A percentile compares a stretch with the other conserved stretches of the same genome.
Evolutionary conservation across 2,113 vertebrate genomes (phyloP).

Genomic region (Hippocampus guttulatus): DNA sequence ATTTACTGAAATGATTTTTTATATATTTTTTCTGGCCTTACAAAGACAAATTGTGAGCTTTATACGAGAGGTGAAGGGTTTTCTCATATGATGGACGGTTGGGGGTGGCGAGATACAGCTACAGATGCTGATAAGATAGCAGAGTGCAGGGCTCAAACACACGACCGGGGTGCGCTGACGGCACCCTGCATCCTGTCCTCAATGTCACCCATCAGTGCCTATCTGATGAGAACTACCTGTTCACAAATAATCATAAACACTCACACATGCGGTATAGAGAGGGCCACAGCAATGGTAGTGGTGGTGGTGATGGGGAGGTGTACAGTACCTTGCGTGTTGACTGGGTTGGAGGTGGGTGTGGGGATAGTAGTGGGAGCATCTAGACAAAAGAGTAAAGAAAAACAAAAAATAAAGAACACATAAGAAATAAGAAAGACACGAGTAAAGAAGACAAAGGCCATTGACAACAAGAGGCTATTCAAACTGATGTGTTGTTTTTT

Average conservation of each 20-base stretch:
- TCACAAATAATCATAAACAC: constrained; percentile 28
- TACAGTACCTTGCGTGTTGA: constrained; percentile 78
- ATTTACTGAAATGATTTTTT: constrained; percentile 54
- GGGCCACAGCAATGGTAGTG: constrained; percentile 59
- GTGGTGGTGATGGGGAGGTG: constrained; percentile 24
- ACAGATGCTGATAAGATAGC: constrained; percentile 66
- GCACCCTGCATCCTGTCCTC: constrained; percentile 34
- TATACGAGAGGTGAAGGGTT: constrained; percentile 57
- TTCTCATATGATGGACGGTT: constrained; percentile 61
- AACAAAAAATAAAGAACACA: constrained; percentile 64
- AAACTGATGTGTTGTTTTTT: constrained; percentile 10
- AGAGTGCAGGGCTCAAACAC: constrained; percentile 56
- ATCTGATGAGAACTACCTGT: constrained; percentile 65
- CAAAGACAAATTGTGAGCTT: constrained; percentile 47
- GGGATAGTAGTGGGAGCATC: constrained; percentile 79
- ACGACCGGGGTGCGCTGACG: constrained; percentile 56
- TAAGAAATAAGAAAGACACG: constrained; percentile 66
- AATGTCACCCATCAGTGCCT: constrained; percentile 60
- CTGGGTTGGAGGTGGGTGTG: constrained; percentile 76
- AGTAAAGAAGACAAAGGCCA: constrained; percentile 58
- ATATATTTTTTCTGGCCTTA: constrained; percentile 20
- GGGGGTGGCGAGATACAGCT: constrained; percentile 44
- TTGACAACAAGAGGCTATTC: constrained; percentile 41
- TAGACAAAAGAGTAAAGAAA: constrained; percentile 75
- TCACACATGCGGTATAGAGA: constrained; percentile 26